Evolutionary conservation across 2,888 invertebrate genomes (phyloP).

Genomic region (Maniola hyperantus): DNA sequence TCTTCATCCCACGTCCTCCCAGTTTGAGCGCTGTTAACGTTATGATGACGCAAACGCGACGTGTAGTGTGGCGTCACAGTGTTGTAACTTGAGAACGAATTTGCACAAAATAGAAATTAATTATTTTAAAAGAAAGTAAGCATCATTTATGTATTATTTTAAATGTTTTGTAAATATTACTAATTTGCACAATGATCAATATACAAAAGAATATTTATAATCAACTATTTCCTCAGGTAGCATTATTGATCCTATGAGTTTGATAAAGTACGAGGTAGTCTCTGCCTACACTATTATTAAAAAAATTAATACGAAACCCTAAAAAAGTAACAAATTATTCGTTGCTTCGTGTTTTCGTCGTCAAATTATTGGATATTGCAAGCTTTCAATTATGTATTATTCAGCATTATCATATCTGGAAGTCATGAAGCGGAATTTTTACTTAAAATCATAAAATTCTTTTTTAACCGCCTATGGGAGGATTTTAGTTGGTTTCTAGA

Average conservation of each 20-base stretch:
- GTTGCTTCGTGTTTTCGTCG: no score
- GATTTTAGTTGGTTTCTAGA: no score
- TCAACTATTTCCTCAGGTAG: background rate
- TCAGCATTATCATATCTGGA: no score
- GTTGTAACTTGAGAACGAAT: slow-evolving; percentile 45
- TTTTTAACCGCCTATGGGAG: no score
- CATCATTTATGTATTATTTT: background rate
- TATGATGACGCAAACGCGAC: slow-evolving; percentile 78
- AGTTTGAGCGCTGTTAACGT: slow-evolving; percentile 69
- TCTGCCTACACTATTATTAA: background rate
- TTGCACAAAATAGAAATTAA: slow-evolving; percentile 54
- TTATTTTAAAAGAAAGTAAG: slow-evolving; percentile 20
- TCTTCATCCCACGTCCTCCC: slow-evolving; percentile 71
- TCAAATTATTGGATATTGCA: no score
- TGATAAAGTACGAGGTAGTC: slow-evolving; percentile 34
- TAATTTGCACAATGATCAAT: slow-evolving; percentile 26
- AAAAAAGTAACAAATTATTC: no score
- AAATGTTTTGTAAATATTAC: slow-evolving; percentile 1
- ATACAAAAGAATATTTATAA: slow-evolving; percentile 1
- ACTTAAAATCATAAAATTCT: no score
- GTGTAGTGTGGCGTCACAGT: slow-evolving; percentile 69
- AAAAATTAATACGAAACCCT: no score
- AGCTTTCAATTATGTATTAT: no score
- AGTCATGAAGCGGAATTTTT: no score
- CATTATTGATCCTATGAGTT: slow-evolving; percentile 38